Percentiles rank a stretch among this genome's conserved stretches.
phyloP scores from a whole-genome alignment of 2,797 vertebrate species.

The Nasua narica region DNA sequence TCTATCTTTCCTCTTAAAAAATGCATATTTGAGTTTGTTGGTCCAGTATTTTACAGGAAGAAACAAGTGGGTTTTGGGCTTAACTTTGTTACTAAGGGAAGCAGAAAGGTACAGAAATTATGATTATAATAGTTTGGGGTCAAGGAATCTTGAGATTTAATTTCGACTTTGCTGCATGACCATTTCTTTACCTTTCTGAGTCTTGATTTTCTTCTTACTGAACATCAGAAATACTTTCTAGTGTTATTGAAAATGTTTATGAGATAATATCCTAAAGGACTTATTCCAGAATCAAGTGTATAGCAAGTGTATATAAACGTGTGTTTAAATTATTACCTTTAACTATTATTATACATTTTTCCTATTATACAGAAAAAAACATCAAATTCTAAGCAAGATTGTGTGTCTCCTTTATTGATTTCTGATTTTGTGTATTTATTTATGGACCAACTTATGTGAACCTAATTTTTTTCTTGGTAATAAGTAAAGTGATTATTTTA shows the following conservation, averaged over 20 bases:
- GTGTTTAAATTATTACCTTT: background rate
- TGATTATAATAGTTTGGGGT: background rate
- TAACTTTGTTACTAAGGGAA: background rate
- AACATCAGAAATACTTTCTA: background rate
- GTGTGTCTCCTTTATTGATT: background rate
- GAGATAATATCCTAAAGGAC: background rate
- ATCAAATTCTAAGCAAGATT: background rate
- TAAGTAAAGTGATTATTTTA: background rate
- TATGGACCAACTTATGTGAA: background rate
- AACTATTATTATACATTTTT: background rate
- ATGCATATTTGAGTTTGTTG: background rate
- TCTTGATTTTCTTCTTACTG: background rate
- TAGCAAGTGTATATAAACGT: background rate
- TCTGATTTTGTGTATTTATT: background rate
- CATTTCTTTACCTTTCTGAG: background rate
- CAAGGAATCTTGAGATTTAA: background rate
- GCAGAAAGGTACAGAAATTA: background rate
- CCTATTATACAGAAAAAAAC: background rate
- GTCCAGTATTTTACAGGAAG: background rate
- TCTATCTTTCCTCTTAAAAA: background rate
- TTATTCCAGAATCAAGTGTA: background rate
- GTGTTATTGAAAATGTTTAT: background rate
- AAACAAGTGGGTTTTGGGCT: background rate
- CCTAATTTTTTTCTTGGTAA: background rate
- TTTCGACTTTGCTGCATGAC: background rate